Conservation (phyloP, 2,113 vertebrate genomes). For the Colius striatus region DNA sequence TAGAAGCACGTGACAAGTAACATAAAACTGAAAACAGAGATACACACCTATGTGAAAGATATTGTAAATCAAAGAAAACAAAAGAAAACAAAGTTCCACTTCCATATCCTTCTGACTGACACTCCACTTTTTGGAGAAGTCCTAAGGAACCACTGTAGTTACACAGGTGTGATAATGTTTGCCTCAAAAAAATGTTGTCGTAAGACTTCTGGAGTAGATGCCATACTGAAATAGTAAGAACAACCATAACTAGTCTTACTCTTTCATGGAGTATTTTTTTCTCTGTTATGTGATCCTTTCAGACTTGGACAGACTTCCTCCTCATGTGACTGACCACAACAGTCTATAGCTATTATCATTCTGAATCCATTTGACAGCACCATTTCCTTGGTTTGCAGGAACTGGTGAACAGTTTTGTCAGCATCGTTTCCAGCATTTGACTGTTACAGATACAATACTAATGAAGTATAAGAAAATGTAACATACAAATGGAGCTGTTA, state of each 20-base stretch:
- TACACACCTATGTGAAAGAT: neutral
- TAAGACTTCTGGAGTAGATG: neutral
- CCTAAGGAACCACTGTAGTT: neutral
- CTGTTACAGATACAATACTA: conserved; percentile 2
- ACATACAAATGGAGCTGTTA: conserved; percentile 10
- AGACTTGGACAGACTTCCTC: neutral
- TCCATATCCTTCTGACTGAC: neutral
- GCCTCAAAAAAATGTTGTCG: neutral
- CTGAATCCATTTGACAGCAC: neutral
- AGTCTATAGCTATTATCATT: neutral
- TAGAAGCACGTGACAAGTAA: neutral
- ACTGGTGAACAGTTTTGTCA: conserved; percentile 27
- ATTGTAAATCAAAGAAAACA: neutral
- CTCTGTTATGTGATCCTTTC: neutral
- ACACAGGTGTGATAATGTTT: neutral
- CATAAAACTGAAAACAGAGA: neutral
- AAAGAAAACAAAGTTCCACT: neutral
- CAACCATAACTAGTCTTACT: neutral
- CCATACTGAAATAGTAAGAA: neutral
- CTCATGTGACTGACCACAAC: neutral
- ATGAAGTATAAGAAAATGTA: conserved; percentile 37
- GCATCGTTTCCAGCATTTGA: conserved; percentile 19
- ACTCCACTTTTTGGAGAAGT: neutral
- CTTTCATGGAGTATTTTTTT: neutral
- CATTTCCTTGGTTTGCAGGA: conserved; percentile 17